Evolutionary conservation across 2,888 invertebrate species (phyloP).

Genomic region (Dastarcus helophoroides): DNA sequence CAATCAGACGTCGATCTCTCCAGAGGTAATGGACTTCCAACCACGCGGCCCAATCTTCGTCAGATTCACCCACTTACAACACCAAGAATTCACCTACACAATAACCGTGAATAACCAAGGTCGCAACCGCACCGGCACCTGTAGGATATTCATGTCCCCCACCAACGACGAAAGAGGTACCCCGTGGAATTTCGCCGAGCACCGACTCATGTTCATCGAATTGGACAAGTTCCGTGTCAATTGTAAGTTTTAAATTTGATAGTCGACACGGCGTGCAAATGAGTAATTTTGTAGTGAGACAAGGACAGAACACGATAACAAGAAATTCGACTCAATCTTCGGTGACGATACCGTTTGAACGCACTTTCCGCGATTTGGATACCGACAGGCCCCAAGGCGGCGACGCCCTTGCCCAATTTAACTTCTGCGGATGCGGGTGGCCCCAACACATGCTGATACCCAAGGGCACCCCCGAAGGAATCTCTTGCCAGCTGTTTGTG

Average conservation of each 20-base stretch:
- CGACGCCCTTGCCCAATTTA: slow-evolving; percentile 44
- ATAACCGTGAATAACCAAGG: slow-evolving; percentile 32
- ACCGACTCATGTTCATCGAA: slow-evolving; percentile 56
- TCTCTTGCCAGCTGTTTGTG: slow-evolving; percentile 56
- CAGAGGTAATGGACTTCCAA: slow-evolving; percentile 71
- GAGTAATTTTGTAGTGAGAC: slow-evolving; percentile 43
- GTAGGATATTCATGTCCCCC: slow-evolving; percentile 59
- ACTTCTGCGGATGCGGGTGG: slow-evolving; percentile 83
- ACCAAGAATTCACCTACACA: slow-evolving; percentile 55
- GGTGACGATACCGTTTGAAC: slow-evolving; percentile 70
- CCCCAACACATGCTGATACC: slow-evolving; percentile 70
- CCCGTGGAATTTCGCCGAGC: slow-evolving; percentile 49
- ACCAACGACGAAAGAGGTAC: slow-evolving; percentile 50
- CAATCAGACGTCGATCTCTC: slow-evolving; percentile 66
- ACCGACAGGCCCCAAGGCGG: slow-evolving; percentile 44
- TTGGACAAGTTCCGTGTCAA: slow-evolving; percentile 57
- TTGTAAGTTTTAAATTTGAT: slow-evolving; percentile 41
- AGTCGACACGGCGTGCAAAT: too few species aligned
- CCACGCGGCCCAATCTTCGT: slow-evolving; percentile 64
- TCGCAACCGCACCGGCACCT: slow-evolving; percentile 44
- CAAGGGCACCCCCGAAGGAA: slow-evolving; percentile 54
- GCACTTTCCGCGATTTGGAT: slow-evolving; percentile 63
- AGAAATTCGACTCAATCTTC: slow-evolving; percentile 59
- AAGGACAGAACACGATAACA: slow-evolving; percentile 53
- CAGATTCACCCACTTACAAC: slow-evolving; percentile 66